A percentile compares a stretch with the other conserved stretches of the same genome.
These are phyloP conservation scores for Polydrusus cervinus DNA, from an alignment of 2,888 invertebrate species.

Conservation along the genomic window DNA sequence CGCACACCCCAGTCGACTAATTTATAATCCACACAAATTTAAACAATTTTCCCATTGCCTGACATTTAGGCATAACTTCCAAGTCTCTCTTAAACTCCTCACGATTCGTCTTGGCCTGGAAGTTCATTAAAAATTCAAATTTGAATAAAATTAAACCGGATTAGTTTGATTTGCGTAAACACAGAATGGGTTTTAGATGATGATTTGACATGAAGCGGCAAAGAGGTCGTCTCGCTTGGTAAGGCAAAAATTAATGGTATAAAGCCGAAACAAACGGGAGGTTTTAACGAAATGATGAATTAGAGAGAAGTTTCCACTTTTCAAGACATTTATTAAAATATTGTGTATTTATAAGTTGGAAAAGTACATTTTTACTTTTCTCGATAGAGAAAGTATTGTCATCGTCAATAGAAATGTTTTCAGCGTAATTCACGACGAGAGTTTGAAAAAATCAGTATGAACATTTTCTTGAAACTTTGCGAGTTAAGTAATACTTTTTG, in stretches of 20 bases:
- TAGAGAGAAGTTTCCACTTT: not conserved
- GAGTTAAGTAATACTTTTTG: too few species aligned
- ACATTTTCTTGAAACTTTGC: too few species aligned
- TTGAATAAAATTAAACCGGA: constrained; percentile 62
- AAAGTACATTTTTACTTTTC: too few species aligned
- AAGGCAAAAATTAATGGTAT: constrained; percentile 2
- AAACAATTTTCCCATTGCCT: constrained; percentile 33
- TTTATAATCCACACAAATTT: constrained; percentile 37
- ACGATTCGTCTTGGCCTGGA: constrained; percentile 24
- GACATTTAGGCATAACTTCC: constrained; percentile 30
- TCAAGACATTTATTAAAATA: not conserved
- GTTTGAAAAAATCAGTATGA: too few species aligned
- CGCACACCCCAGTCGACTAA: constrained; percentile 22
- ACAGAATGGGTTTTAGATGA: constrained; percentile 52
- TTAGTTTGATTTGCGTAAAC: constrained; percentile 62
- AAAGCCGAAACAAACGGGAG: not conserved
- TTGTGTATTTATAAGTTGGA: not conserved
- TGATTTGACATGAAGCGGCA: constrained; percentile 22
- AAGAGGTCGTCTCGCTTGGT: not conserved
- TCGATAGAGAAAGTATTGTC: too few species aligned
- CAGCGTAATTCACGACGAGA: too few species aligned
- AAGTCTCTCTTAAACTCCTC: constrained; percentile 21
- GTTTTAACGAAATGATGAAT: not conserved
- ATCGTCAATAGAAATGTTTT: too few species aligned
- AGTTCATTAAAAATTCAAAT: constrained; percentile 46